phyloP scores from a whole-genome alignment of 2,797 vertebrate genomes.

The Capromys pilorides region DNA sequence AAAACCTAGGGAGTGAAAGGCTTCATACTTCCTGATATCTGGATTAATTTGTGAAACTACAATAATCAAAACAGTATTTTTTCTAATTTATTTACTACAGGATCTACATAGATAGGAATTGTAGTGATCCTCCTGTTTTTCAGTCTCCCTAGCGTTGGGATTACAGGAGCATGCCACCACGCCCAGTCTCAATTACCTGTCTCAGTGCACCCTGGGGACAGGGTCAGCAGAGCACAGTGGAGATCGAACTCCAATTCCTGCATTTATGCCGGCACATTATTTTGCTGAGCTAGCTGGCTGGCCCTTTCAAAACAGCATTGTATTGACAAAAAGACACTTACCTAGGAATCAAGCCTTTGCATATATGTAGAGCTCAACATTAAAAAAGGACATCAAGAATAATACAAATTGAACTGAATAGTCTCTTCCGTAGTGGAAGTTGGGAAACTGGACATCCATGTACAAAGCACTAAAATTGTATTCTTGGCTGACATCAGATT shows the following conservation, averaged over 20 bases:
- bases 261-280: too few species aligned
- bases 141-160: too few species aligned
- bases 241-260: too few species aligned
- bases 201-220: too few species aligned
- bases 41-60: neutral
- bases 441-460: neutral
- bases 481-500: neutral
- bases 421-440: neutral
- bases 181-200: too few species aligned
- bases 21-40: neutral
- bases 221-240: too few species aligned
- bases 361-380: neutral
- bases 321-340: neutral
- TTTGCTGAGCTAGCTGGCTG: too few species aligned
- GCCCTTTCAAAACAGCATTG: neutral
- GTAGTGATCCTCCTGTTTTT: too few species aligned
- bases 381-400: neutral
- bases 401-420: neutral
- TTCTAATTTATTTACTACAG: too few species aligned
- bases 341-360: neutral
- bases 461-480: neutral
- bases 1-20: neutral
- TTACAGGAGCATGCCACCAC: too few species aligned
- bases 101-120: too few species aligned
- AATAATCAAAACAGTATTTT: neutral